phyloP scores from a whole-genome alignment of 2,113 vertebrate species.

The Pangasianodon gigas region DNA sequence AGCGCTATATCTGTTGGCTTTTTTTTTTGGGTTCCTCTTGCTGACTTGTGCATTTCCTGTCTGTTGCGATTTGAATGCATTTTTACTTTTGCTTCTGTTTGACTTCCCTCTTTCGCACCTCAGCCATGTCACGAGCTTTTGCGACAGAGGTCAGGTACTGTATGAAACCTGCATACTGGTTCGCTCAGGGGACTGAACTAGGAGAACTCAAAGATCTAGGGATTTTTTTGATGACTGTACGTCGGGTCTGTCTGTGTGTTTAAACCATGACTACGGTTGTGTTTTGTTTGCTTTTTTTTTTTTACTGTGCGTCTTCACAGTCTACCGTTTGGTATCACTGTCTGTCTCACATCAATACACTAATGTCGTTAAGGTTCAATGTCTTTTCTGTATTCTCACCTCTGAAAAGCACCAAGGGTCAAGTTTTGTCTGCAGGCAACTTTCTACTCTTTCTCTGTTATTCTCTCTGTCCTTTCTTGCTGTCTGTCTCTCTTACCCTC shows the following conservation, averaged over 20 bases:
- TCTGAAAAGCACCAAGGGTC: slow-evolving; percentile 8
- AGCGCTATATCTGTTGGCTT: slow-evolving; percentile 77
- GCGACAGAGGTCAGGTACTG: slow-evolving; percentile 73
- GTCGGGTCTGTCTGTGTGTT: not conserved
- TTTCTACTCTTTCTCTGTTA: slow-evolving; percentile 59
- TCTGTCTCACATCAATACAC: slow-evolving; percentile 29
- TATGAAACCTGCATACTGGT: slow-evolving; percentile 9
- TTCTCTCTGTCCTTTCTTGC: slow-evolving; percentile 69
- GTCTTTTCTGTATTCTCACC: slow-evolving; percentile 21
- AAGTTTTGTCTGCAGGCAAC: slow-evolving; percentile 41
- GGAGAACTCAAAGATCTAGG: slow-evolving; percentile 5
- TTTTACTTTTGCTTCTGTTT: slow-evolving; percentile 99
- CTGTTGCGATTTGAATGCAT: slow-evolving; percentile 96
- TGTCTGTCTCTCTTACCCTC: slow-evolving; percentile 29
- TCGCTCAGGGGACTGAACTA: not conserved
- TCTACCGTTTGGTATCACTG: slow-evolving; percentile 44
- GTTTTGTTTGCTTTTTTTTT: slow-evolving; percentile 65
- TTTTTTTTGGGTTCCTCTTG: slow-evolving; percentile 52
- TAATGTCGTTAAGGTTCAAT: not conserved
- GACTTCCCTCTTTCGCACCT: slow-evolving; percentile 71
- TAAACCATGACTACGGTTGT: slow-evolving; percentile 62
- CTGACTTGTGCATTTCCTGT: slow-evolving; percentile 77
- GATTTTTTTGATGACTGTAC: not conserved
- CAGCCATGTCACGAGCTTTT: slow-evolving; percentile 83
- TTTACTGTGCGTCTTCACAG: slow-evolving; percentile 50